Evolutionary conservation across 2,113 vertebrate genomes (phyloP), one percentile per base, ranked within the genome.

Genomic region (Poeciliopsis retropinna): DNA sequence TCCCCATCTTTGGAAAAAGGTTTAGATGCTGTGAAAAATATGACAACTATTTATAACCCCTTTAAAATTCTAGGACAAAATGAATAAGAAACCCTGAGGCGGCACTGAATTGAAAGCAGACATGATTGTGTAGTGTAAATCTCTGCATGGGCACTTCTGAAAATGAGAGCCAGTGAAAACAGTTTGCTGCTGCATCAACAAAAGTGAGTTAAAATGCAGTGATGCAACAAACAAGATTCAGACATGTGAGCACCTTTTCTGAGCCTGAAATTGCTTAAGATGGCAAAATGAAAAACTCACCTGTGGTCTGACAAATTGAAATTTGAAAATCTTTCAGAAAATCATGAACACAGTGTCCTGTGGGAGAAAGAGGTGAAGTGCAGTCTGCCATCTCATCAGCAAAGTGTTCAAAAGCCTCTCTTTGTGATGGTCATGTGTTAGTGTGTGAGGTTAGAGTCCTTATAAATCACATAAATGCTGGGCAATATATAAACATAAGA

Each of bases 121-220:
- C 47, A 57, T 57, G 51, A 57, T 57, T 57, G 51, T 57, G 19
- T 25, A 57, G 51, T 57, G 51, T 57, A 57, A 57, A 57, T 57
- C 22, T 57, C 51, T 10, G 51, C 7, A 57, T 57, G 51, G 51
- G 51, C 51, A 57, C 51, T 57, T 57, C 51, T 57, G 51, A 57
- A 57, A 25, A n/a, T 57, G 25, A n/a, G 51, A n/a, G 25, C 51
- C 51, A 57, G 51, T 57, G 51, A 57, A 25, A 57, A 57, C 51
- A 57, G 51, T 57, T 57, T 57, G 51, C 51, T n/a, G 51, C 51
- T 57, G 51, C 51, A 57, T n/a, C 51, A 57, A 57, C 51, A 57
- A n/a, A 57, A 57, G 51, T 57, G 51, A 57, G 22, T 57, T 57
- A 57, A 57, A 57, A 57, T 57, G 51, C 51, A 57, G 22, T n/a